Conservation (phyloP, 2,888 invertebrate species). For the Eupithecia insigniata region DNA sequence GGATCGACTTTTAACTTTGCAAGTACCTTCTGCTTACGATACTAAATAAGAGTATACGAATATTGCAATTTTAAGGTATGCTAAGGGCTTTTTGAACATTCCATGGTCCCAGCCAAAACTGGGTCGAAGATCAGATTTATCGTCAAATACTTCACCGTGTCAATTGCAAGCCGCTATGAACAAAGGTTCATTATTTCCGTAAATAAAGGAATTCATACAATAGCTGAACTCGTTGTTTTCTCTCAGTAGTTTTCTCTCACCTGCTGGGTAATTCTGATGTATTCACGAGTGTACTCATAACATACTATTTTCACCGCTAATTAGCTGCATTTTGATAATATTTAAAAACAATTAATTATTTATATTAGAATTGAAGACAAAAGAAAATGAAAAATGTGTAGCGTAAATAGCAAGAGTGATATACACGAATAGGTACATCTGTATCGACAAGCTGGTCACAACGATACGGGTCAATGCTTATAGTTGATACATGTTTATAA, state of each 20-base stretch:
- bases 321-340: neutral
- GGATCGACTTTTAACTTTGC: too few relatives aligned
- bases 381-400: neutral
- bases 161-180: neutral
- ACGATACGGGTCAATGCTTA: neutral
- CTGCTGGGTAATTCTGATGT: neutral
- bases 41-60: too few relatives aligned
- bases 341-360: too few relatives aligned
- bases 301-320: neutral
- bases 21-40: too few relatives aligned
- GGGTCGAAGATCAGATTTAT: neutral
- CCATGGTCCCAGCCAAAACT: neutral
- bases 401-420: neutral
- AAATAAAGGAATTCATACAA: too few relatives aligned
- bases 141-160: too few relatives aligned
- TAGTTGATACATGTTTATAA: neutral
- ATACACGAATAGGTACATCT: neutral
- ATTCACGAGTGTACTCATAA: too few relatives aligned
- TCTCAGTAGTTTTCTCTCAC: neutral
- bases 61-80: neutral
- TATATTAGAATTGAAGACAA: too few relatives aligned
- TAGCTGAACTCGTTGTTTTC: neutral
- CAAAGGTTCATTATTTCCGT: too few relatives aligned
- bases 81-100: neutral
- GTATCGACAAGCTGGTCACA: neutral